These are phyloP conservation scores for Vulpes lagopus DNA, from an alignment of 2,113 vertebrate species.

Conservation along the genomic window DNA sequence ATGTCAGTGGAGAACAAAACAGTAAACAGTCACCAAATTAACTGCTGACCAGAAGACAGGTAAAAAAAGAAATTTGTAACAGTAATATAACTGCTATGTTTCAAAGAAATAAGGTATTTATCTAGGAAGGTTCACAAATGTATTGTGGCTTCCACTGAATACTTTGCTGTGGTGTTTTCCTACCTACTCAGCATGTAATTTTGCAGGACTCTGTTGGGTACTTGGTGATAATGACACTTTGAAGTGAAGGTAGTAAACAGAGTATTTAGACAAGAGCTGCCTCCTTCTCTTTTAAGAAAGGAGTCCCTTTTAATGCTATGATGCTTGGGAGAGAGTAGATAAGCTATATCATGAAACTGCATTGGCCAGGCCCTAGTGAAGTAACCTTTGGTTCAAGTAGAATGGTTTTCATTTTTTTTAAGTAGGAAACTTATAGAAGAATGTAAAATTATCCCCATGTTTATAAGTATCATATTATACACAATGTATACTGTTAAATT, in stretches of 20 bases:
- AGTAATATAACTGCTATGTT: not conserved
- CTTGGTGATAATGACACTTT: not conserved
- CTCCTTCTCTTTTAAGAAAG: not conserved
- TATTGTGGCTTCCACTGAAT: not conserved
- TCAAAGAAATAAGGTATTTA: not conserved
- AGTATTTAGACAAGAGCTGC: not conserved
- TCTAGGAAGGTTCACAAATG: not conserved
- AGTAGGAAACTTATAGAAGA: not conserved
- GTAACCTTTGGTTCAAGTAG: not conserved
- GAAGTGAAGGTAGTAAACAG: not conserved
- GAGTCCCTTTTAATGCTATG: not conserved
- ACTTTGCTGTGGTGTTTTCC: not conserved
- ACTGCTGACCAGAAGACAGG: not conserved
- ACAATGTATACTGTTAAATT: not conserved
- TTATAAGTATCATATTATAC: not conserved
- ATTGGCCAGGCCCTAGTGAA: not conserved
- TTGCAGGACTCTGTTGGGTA: not conserved
- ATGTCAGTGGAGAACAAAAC: not conserved
- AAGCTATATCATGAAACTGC: not conserved
- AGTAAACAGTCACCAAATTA: not conserved
- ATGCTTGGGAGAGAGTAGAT: rapidly evolving
- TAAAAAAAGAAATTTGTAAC: not conserved
- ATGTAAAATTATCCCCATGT: not conserved
- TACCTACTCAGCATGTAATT: not conserved
- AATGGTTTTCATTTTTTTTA: not conserved